Percentiles rank a stretch among this genome's conserved stretches.
Conservation (phyloP, 2,888 invertebrate genomes). For the Drosophila basisetae region DNA sequence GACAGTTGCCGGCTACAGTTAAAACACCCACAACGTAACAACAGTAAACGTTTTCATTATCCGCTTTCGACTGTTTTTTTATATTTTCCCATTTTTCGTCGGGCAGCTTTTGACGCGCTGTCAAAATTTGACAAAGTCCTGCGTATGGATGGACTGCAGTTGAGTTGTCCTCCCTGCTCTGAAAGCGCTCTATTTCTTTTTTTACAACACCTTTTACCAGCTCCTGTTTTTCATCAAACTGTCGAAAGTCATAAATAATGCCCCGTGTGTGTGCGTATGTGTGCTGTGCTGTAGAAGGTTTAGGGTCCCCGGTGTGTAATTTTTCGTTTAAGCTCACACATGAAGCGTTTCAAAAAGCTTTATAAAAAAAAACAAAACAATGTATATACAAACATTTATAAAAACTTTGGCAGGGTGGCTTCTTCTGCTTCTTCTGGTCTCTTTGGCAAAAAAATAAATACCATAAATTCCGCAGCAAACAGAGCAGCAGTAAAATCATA, state of each 20-base stretch:
- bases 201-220: conserved; percentile 26
- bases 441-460: not conserved
- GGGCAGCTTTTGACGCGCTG: conserved; percentile 51
- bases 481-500: conserved; percentile 4
- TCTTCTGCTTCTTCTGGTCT: not conserved
- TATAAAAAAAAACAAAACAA: not conserved
- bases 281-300: not conserved
- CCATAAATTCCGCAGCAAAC: conserved; percentile 5
- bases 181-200: conserved; percentile 7
- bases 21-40: conserved; percentile 1
- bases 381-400: not conserved
- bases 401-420: conserved; percentile 4
- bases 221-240: conserved; percentile 46
- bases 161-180: conserved; percentile 27
- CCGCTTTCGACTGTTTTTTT: not conserved
- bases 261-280: conserved; percentile 2
- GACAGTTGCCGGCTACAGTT: conserved; percentile 36
- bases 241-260: conserved; percentile 71
- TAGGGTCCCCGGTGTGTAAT: conserved; percentile 52
- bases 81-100: not conserved
- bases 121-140: conserved; percentile 63
- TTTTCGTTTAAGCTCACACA: conserved; percentile 45
- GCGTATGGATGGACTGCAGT: conserved; percentile 46
- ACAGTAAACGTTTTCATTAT: conserved; percentile 28
- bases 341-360: conserved; percentile 22